A percentile compares a stretch with the other conserved stretches of the same genome.
These are phyloP conservation scores for Caenorhabditis afra DNA, from an alignment of 2,888 invertebrate genomes.

Conservation along the genomic window DNA sequence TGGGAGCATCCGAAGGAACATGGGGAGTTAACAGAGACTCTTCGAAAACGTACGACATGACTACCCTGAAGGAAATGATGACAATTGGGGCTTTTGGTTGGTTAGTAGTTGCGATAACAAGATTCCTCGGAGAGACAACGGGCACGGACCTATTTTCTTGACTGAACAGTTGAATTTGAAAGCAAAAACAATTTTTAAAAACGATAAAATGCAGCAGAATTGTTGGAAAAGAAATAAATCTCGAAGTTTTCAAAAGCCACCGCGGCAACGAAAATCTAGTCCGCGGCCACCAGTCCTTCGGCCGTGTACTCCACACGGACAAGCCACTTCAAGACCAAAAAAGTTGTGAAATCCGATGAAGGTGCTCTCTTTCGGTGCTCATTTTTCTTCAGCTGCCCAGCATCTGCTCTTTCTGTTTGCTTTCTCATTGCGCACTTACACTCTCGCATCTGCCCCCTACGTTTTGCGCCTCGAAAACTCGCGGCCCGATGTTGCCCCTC, in stretches of 20 bases:
- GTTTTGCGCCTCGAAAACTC: constrained; percentile 30
- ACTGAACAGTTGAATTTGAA: too few relatives aligned
- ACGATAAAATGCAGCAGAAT: too few relatives aligned
- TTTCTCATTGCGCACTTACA: constrained; percentile 49
- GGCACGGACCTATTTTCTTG: too few relatives aligned
- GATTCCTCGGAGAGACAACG: too few relatives aligned
- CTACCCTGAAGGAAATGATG: constrained; percentile 44
- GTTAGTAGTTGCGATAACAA: too few relatives aligned
- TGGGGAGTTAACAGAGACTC: constrained; percentile 27
- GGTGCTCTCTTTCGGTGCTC: constrained; percentile 15
- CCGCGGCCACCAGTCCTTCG: constrained; percentile 28
- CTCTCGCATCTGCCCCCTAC: constrained; percentile 42
- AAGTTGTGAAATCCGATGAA: constrained; percentile 38
- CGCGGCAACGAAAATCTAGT: constrained; percentile 9
- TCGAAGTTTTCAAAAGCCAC: constrained; percentile 1
- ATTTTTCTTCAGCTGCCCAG: constrained; percentile 29
- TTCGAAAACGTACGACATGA: constrained; percentile 44
- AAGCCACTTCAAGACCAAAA: constrained; percentile 12
- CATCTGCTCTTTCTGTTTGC: constrained; percentile 34
- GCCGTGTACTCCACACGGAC: constrained; percentile 45
- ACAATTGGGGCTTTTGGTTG: neutral
- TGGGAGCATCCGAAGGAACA: constrained; percentile 37
- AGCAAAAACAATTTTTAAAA: neutral
- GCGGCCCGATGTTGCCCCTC: constrained; percentile 22
- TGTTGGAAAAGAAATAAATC: constrained; percentile 2